Percentiles rank a stretch among this genome's conserved stretches.
Conservation (phyloP, 2,113 vertebrate genomes). For the Panurus biarmicus region DNA sequence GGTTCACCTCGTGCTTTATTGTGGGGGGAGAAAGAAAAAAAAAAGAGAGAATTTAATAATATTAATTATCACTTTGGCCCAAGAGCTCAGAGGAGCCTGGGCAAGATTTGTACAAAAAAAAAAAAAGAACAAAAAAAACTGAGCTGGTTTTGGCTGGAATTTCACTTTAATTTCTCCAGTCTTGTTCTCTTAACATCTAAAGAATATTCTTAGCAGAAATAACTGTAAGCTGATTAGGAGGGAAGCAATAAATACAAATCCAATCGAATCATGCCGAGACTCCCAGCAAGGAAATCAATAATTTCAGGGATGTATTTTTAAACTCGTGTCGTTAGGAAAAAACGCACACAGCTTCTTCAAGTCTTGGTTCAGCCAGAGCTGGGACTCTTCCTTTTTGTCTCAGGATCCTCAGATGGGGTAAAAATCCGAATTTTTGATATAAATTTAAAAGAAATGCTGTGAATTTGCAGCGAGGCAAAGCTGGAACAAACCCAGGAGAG, state of each 20-base stretch:
- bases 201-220: not conserved
- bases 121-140: not conserved
- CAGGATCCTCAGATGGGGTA: not conserved
- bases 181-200: not conserved
- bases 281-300: slow-evolving; percentile 1
- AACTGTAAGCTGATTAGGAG: not conserved
- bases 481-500: not conserved
- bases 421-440: not conserved
- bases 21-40: too few species aligned
- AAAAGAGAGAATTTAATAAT: not conserved
- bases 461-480: not conserved
- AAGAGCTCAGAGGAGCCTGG: not conserved
- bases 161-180: not conserved
- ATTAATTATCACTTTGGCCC: not conserved
- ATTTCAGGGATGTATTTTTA: not conserved
- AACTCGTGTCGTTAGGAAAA: not conserved
- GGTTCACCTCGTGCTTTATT: accelerated
- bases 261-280: not conserved
- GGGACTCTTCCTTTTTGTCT: not conserved
- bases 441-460: not conserved
- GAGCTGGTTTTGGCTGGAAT: not conserved
- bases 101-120: not conserved
- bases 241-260: slow-evolving; percentile 33
- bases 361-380: not conserved
- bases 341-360: not conserved